Percentiles rank a stretch among this genome's conserved stretches.
phyloP scores from a whole-genome alignment of 2,888 invertebrate species.

The Dynastes maya region DNA sequence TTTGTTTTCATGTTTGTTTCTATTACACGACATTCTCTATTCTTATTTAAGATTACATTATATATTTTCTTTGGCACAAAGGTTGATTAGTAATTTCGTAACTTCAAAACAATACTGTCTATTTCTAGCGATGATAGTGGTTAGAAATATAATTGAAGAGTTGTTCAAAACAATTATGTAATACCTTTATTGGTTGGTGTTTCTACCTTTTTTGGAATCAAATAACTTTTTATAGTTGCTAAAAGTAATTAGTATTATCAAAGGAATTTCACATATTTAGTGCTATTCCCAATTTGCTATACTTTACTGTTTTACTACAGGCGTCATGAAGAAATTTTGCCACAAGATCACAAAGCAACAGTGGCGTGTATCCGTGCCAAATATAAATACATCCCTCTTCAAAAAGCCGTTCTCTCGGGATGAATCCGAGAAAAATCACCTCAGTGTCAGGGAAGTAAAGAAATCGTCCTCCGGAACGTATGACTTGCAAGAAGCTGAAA shows the following conservation, averaged over 20 bases:
- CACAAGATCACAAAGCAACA: conserved; percentile 68
- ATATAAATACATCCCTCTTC: conserved; percentile 63
- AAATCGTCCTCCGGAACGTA: conserved; percentile 65
- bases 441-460: conserved; percentile 54
- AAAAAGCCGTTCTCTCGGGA: conserved; percentile 59
- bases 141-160: neutral
- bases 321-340: conserved; percentile 68
- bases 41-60: no score
- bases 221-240: no score
- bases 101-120: neutral
- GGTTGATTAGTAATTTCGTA: neutral
- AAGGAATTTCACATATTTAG: conserved; percentile 22
- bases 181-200: neutral
- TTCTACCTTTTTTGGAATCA: no score
- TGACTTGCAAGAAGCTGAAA: conserved; percentile 66
- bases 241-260: neutral
- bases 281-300: neutral
- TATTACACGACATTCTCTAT: no score
- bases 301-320: neutral
- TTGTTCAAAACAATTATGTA: neutral
- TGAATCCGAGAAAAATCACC: conserved; percentile 53
- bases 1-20: neutral
- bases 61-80: conserved; percentile 5
- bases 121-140: neutral
- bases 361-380: conserved; percentile 68